Evolutionary conservation across 2,888 invertebrate genomes (phyloP).

Genomic region (Agrochola macilenta): DNA sequence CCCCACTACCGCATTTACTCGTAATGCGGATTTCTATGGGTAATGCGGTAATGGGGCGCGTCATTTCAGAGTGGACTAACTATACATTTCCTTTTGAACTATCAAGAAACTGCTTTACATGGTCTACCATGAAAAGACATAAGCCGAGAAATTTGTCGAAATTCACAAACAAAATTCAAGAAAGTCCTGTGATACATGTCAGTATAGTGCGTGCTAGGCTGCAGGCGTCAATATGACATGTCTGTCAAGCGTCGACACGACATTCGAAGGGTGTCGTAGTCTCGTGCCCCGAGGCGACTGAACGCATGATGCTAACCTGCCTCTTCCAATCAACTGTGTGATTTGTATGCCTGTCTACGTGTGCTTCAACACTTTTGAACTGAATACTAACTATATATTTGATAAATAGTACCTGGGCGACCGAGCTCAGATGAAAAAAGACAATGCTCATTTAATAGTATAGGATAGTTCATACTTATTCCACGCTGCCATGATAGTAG

Average conservation of each 20-base stretch:
- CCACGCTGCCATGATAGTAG: no score
- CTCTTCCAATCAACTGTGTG: conserved; percentile 39
- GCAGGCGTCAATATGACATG: conserved; percentile 18
- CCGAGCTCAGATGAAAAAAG: no score
- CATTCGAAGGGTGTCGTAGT: conserved; percentile 33
- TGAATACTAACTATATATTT: no score
- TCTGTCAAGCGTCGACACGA: conserved; percentile 30
- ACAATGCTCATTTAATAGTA: no score
- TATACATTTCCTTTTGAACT: background rate
- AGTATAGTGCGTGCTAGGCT: background rate
- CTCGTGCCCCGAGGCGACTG: conserved; percentile 47
- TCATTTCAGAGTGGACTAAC: no score
- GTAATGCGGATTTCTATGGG: no score
- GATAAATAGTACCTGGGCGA: no score
- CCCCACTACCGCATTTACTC: no score
- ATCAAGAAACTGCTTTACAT: background rate
- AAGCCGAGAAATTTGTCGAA: background rate
- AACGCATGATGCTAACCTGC: conserved; percentile 45
- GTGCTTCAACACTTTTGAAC: conserved; percentile 30
- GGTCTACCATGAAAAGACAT: background rate
- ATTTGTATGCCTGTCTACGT: conserved; percentile 32
- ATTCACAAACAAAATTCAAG: background rate
- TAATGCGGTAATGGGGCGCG: no score
- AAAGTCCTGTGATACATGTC: background rate
- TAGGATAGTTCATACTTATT: no score